Conservation (phyloP, 2,113 vertebrate species). For the Sander vitreus region DNA sequence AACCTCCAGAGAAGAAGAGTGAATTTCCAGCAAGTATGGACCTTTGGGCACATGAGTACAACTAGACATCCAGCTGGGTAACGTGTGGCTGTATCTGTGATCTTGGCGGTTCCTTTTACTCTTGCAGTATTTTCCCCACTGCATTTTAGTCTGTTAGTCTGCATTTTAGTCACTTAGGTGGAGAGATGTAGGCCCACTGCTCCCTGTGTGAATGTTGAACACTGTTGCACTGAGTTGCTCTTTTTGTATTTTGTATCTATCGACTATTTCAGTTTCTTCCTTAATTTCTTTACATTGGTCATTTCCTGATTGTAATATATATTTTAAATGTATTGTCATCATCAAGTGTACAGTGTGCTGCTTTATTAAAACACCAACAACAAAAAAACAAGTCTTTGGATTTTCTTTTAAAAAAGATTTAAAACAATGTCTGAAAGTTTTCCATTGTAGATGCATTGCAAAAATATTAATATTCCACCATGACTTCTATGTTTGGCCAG, state of each 20-base stretch:
- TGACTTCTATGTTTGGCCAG: not conserved
- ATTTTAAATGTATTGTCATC: not conserved
- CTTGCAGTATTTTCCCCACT: conserved; percentile 5
- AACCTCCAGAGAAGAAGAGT: conserved; percentile 7
- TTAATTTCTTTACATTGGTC: not conserved
- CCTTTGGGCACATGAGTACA: not conserved
- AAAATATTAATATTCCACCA: too few relatives aligned
- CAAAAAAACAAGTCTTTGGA: not conserved
- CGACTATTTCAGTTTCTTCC: not conserved
- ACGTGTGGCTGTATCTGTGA: conserved; percentile 14
- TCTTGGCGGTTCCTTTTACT: conserved; percentile 27
- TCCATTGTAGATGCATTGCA: not conserved
- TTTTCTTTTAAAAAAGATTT: not conserved
- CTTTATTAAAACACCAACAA: not conserved
- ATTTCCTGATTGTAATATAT: not conserved
- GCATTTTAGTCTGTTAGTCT: conserved; percentile 18
- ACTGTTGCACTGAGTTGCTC: not conserved
- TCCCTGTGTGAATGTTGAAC: conserved; percentile 14
- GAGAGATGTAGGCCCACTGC: conserved; percentile 22
- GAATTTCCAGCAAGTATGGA: conserved; percentile 38
- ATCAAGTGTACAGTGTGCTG: not conserved
- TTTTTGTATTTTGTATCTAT: not conserved
- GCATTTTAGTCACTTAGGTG: conserved; percentile 22
- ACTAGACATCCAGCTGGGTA: not conserved
- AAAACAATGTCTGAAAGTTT: not conserved